Evolutionary conservation across 2,113 vertebrate genomes (phyloP).

Genomic region (Athene noctua): DNA sequence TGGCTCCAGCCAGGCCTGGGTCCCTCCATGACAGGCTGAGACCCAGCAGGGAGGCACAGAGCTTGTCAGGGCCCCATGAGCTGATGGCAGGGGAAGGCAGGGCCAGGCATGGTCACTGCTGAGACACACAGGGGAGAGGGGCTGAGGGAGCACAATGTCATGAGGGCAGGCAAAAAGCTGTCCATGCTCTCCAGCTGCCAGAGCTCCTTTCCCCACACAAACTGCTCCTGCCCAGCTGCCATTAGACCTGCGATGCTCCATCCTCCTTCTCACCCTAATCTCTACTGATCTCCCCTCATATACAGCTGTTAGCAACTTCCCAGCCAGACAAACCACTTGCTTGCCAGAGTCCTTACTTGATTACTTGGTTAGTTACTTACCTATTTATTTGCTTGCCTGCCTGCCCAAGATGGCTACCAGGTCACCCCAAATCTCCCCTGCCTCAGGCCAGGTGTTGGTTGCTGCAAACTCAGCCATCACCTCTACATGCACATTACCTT

Average conservation of each 20-base stretch:
- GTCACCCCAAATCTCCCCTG: not conserved
- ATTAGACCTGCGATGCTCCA: not conserved
- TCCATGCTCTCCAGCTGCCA: not conserved
- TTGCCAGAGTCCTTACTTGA: no score
- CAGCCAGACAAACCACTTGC: not conserved
- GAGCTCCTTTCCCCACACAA: not conserved
- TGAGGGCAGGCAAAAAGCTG: not conserved
- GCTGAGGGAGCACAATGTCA: not conserved
- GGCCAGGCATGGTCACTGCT: not conserved
- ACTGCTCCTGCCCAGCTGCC: not conserved
- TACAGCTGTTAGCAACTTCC: not conserved
- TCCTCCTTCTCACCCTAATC: fast-evolving
- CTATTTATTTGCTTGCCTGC: not conserved
- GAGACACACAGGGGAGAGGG: fast-evolving
- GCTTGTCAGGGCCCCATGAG: fast-evolving
- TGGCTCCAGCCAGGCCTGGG: not conserved
- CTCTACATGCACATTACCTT: no score
- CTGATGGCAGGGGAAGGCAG: fast-evolving
- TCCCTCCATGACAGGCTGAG: no score
- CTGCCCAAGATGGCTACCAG: no score
- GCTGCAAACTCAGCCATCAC: not conserved
- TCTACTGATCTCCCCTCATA: not conserved
- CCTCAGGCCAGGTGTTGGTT: fast-evolving
- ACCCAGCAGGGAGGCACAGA: not conserved
- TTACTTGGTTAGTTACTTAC: no score